Percentiles rank a stretch among this genome's conserved stretches.
Evolutionary conservation across 2,113 vertebrate species (phyloP).

Genomic region (Madoqua kirkii): DNA sequence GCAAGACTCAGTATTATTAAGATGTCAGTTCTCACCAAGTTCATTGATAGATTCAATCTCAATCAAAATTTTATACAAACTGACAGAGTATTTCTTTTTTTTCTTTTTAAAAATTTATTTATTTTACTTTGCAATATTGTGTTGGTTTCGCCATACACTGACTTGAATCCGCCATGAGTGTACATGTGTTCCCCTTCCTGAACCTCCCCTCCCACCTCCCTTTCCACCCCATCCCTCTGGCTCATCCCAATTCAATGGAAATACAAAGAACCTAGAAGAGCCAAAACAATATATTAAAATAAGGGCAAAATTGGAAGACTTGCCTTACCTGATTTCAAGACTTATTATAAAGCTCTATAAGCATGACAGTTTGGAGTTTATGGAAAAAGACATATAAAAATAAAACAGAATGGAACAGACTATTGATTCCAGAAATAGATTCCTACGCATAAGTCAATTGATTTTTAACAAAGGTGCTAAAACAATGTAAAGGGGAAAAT

Average conservation of each 20-base stretch:
- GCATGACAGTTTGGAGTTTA: neutral
- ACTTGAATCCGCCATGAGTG: too few species aligned
- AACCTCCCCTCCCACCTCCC: too few species aligned
- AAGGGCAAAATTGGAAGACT: neutral
- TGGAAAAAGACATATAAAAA: neutral
- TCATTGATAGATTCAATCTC: neutral
- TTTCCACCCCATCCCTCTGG: too few species aligned
- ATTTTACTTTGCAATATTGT: too few species aligned
- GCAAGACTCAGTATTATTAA: neutral
- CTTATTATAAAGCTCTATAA: neutral
- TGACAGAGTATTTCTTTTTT: neutral
- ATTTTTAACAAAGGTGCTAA: neutral
- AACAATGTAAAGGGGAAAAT: neutral
- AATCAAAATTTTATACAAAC: conserved; percentile 1
- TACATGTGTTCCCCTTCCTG: too few species aligned
- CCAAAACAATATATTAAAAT: neutral
- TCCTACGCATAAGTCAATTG: neutral
- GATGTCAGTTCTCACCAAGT: neutral
- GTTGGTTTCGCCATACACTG: too few species aligned
- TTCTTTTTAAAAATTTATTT: too few species aligned
- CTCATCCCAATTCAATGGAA: neutral
- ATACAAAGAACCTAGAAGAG: neutral
- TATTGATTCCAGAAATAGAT: neutral
- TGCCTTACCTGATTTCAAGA: neutral
- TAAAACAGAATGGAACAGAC: neutral